Evolutionary conservation across 2,113 vertebrate species (phyloP).

Genomic region (Pterocles burchelli): DNA sequence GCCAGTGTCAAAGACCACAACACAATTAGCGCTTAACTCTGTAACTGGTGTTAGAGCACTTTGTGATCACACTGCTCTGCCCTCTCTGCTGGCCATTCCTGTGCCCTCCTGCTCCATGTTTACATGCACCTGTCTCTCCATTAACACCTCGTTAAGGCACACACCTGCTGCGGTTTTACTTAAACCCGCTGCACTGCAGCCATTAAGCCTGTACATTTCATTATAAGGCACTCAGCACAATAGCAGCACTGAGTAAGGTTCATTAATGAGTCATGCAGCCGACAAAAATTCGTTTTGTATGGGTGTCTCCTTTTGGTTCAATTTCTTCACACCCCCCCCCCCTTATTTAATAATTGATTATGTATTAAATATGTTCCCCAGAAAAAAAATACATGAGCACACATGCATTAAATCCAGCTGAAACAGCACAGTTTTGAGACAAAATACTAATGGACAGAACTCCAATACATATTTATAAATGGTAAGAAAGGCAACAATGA

Average conservation of each 20-base stretch:
- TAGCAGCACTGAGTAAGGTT: slow-evolving; percentile 38
- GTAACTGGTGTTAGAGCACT: not conserved
- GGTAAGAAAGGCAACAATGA: not conserved
- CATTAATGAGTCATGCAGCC: slow-evolving; percentile 38
- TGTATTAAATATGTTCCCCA: slow-evolving; percentile 33
- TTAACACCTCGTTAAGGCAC: slow-evolving; percentile 69
- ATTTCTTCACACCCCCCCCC: not conserved
- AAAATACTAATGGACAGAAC: not conserved
- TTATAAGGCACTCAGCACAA: slow-evolving; percentile 45
- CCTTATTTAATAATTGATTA: slow-evolving; percentile 47
- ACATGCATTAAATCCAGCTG: slow-evolving; percentile 50
- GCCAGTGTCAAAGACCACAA: not conserved
- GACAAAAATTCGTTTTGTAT: slow-evolving; percentile 32
- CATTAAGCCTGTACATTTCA: slow-evolving; percentile 46
- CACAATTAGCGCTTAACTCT: not conserved
- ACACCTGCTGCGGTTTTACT: slow-evolving; percentile 69
- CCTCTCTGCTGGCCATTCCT: not conserved
- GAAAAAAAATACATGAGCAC: not conserved
- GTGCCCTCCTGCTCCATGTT: slow-evolving; percentile 27
- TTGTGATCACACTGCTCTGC: not conserved
- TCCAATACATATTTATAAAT: not conserved
- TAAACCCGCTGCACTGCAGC: slow-evolving; percentile 21
- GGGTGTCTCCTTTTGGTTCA: slow-evolving; percentile 33
- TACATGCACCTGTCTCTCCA: slow-evolving; percentile 62
- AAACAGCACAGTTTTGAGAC: slow-evolving; percentile 39